A percentile compares a stretch with the other conserved stretches of the same genome.
Evolutionary conservation across 2,888 invertebrate species (phyloP).

Genomic region (Nymphalis c-album): DNA sequence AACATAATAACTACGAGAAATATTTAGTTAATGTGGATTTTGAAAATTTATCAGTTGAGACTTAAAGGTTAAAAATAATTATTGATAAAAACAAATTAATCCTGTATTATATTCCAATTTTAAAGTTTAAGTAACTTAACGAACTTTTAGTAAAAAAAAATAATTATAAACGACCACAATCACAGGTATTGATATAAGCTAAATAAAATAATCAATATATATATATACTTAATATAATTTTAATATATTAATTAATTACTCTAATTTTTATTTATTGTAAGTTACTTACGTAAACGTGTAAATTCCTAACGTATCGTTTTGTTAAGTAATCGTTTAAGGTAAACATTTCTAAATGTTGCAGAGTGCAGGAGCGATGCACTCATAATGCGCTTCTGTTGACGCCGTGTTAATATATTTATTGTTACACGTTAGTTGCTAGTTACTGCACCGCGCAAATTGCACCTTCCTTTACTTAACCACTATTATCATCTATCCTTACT

Average conservation of each 20-base stretch:
- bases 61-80: too few species aligned
- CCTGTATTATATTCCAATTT: too few species aligned
- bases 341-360: constrained; percentile 18
- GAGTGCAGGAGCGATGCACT: constrained; percentile 13
- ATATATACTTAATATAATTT: too few species aligned
- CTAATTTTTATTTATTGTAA: neutral
- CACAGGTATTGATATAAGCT: too few species aligned
- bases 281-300: neutral
- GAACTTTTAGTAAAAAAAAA: too few species aligned
- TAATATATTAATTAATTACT: too few species aligned
- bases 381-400: constrained; percentile 9
- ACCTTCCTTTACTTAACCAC: constrained; percentile 6
- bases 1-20: neutral
- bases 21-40: neutral
- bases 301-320: neutral
- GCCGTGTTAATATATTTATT: constrained; percentile 27
- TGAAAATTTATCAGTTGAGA: neutral
- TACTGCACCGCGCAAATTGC: constrained; percentile 16
- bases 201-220: too few species aligned
- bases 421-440: constrained; percentile 14
- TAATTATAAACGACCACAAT: too few species aligned
- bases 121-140: too few species aligned
- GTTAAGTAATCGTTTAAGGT: constrained; percentile 19
- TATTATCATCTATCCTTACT: neutral
- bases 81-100: too few species aligned